Evolutionary conservation across 2,113 vertebrate species (phyloP).

Genomic region (Ondatra zibethicus): DNA sequence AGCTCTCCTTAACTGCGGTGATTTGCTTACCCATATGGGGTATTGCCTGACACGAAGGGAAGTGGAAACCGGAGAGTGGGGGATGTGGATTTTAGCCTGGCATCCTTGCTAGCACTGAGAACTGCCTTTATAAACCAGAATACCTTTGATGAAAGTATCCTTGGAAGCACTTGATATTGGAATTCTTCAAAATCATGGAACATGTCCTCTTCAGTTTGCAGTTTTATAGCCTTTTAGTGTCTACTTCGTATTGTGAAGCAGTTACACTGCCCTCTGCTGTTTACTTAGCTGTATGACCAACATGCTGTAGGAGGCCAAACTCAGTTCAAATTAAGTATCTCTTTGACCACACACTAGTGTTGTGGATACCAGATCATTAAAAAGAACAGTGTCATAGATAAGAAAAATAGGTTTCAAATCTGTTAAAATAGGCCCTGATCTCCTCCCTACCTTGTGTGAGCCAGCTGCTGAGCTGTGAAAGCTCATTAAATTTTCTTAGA

Average conservation of each 20-base stretch:
- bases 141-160: conserved; percentile 61
- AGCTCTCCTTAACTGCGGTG: conserved; percentile 48
- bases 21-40: conserved; percentile 57
- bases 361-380: background rate
- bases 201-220: conserved; percentile 36
- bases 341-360: background rate
- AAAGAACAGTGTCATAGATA: background rate
- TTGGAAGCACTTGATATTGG: conserved; percentile 29
- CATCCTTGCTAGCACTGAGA: conserved; percentile 17
- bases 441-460: background rate
- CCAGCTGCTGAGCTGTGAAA: background rate
- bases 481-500: conserved; percentile 1
- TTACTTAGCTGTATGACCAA: conserved; percentile 14
- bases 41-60: conserved; percentile 20
- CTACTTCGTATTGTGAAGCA: conserved; percentile 19
- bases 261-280: conserved; percentile 81
- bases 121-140: conserved; percentile 58
- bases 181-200: conserved; percentile 52
- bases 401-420: background rate
- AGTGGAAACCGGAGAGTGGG: background rate
- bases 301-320: background rate
- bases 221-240: conserved; percentile 45
- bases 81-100: conserved; percentile 53
- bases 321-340: background rate
- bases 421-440: background rate